Evolutionary conservation across 2,113 vertebrate species (phyloP).

Genomic region (Antigone vipio): DNA sequence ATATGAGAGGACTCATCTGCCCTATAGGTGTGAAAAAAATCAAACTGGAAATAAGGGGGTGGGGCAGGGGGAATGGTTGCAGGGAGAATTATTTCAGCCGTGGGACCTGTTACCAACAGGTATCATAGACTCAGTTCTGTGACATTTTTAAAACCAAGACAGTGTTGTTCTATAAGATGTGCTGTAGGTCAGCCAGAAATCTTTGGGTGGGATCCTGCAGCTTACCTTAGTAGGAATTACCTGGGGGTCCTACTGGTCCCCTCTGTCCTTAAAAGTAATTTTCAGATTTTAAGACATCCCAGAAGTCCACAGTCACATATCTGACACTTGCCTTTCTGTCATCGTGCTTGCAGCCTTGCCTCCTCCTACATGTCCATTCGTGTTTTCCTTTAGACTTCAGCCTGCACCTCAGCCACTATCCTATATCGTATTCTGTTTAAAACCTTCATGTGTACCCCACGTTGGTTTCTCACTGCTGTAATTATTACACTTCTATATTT

Average conservation of each 20-base stretch:
- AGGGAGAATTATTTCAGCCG: neutral
- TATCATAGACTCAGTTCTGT: neutral
- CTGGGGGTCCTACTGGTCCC: neutral
- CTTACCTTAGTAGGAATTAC: neutral
- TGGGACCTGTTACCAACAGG: neutral
- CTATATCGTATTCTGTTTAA: neutral
- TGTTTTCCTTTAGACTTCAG: neutral
- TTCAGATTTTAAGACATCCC: neutral
- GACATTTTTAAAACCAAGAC: neutral
- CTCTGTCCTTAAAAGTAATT: neutral
- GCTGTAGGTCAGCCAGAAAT: neutral
- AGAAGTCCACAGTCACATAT: rapidly evolving
- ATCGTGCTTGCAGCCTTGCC: neutral
- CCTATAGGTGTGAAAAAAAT: neutral
- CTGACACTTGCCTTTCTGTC: neutral
- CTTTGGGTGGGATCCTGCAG: neutral
- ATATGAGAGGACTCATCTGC: neutral
- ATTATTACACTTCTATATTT: neutral
- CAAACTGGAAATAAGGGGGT: neutral
- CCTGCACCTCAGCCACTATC: neutral
- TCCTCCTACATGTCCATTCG: rapidly evolving
- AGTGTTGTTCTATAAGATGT: neutral
- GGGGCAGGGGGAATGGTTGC: neutral
- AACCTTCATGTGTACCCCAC: neutral
- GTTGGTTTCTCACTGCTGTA: neutral